Percentiles rank a stretch among this genome's conserved stretches.
phyloP scores from a whole-genome alignment of 2,888 invertebrate genomes.

The Metellina segmentata region DNA sequence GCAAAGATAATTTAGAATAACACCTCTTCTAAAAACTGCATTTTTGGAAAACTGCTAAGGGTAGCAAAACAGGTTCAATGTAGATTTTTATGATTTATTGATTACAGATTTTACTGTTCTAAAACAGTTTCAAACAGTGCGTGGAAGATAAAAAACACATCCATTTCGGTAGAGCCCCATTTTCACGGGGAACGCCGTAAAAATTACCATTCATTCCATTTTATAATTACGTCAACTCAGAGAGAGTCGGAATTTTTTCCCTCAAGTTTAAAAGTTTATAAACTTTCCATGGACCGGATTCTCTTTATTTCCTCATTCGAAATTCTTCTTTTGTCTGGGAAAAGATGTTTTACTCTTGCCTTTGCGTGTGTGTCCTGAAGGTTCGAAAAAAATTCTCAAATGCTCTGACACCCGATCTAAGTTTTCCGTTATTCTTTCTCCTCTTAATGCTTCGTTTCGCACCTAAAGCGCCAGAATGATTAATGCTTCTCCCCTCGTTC shows the following conservation, averaged over 20 bases:
- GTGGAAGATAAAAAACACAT: too few relatives aligned
- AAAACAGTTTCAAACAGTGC: too few relatives aligned
- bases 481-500: conserved; percentile 18
- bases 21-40: too few relatives aligned
- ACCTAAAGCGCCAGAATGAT: conserved; percentile 34
- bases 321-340: neutral
- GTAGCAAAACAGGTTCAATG: too few relatives aligned
- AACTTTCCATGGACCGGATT: neutral
- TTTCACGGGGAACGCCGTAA: too few relatives aligned
- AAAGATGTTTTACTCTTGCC: neutral
- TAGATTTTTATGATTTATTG: too few relatives aligned
- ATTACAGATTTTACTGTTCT: too few relatives aligned
- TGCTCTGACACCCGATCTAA: neutral
- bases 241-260: neutral
- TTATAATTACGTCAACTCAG: neutral
- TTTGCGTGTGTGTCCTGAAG: neutral
- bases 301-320: neutral
- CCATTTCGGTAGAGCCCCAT: too few relatives aligned
- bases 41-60: too few relatives aligned
- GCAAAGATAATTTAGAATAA: too few relatives aligned
- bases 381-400: neutral
- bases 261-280: neutral
- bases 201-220: too few relatives aligned
- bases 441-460: neutral
- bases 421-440: neutral